phyloP scores from a whole-genome alignment of 2,797 vertebrate species.

The Rhyacichthys aspro region DNA sequence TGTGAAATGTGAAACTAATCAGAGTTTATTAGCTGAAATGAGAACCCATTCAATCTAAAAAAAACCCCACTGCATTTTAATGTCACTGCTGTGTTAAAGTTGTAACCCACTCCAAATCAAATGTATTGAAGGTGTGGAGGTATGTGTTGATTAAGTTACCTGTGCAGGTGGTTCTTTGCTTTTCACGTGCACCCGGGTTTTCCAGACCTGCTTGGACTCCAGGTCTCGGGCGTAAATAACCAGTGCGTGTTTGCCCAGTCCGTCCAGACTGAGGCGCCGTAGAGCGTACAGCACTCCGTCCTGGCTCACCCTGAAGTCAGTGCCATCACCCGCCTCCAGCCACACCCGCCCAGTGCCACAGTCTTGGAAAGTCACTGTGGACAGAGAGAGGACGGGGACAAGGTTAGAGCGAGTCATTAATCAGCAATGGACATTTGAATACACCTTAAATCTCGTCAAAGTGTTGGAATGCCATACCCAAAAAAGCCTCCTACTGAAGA shows the following conservation, averaged over 20 bases:
- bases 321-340: conserved; percentile 83
- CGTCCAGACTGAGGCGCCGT: conserved; percentile 77
- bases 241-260: conserved; percentile 57
- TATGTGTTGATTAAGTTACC: conserved; percentile 40
- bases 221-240: conserved; percentile 85
- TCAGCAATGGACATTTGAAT: no score
- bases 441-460: no score
- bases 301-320: conserved; percentile 84
- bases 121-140: no score
- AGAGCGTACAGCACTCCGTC: conserved; percentile 85
- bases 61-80: no score
- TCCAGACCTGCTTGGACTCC: conserved; percentile 86
- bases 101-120: no score
- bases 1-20: no score
- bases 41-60: no score
- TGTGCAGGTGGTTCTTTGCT: conserved; percentile 40
- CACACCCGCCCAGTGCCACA: conserved; percentile 83
- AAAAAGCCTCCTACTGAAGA: no score
- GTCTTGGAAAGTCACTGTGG: conserved; percentile 79
- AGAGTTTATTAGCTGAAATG: no score
- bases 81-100: no score
- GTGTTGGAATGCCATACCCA: no score
- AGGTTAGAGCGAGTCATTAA: background rate
- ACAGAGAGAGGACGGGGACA: conserved; percentile 22
- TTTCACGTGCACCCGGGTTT: conserved; percentile 83